Percentiles rank a stretch among this genome's conserved stretches.
Conservation (phyloP, 64 coral and sea anemone genomes). For the Montipora efflorescens region DNA sequence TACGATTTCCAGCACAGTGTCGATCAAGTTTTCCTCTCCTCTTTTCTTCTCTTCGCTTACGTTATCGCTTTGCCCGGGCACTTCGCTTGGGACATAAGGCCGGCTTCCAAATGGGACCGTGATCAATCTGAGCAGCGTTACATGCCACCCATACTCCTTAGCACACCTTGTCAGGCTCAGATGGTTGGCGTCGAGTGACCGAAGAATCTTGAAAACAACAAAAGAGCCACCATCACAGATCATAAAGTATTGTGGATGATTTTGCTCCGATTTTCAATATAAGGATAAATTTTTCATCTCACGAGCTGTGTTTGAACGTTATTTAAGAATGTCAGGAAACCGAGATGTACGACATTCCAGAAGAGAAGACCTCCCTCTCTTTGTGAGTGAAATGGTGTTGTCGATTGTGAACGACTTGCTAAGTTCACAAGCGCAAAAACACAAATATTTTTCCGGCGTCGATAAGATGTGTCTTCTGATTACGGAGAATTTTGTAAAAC, state of each 20-base stretch:
- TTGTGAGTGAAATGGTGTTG: no score
- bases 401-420: no score
- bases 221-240: not conserved
- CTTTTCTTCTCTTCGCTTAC: conserved; percentile 19
- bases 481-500: no score
- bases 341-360: no score
- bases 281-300: no score
- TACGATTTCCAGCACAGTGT: conserved; percentile 90
- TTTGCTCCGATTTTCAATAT: no score
- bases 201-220: conserved; percentile 72
- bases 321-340: no score
- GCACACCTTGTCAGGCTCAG: conserved; percentile 69
- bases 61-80: not conserved
- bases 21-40: conserved; percentile 65
- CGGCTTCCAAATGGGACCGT: conserved; percentile 45
- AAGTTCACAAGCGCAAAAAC: no score
- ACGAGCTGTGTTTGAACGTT: no score
- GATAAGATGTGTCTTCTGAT: no score
- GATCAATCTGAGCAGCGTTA: conserved; percentile 61
- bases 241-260: not conserved
- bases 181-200: conserved; percentile 78
- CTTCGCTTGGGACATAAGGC: not conserved
- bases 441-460: no score
- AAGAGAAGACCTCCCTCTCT: no score
- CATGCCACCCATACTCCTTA: conserved; percentile 83